Evolutionary conservation across 2,888 invertebrate species (phyloP), one percentile per base, ranked within the genome.

Genomic region (Agrochola litura): DNA sequence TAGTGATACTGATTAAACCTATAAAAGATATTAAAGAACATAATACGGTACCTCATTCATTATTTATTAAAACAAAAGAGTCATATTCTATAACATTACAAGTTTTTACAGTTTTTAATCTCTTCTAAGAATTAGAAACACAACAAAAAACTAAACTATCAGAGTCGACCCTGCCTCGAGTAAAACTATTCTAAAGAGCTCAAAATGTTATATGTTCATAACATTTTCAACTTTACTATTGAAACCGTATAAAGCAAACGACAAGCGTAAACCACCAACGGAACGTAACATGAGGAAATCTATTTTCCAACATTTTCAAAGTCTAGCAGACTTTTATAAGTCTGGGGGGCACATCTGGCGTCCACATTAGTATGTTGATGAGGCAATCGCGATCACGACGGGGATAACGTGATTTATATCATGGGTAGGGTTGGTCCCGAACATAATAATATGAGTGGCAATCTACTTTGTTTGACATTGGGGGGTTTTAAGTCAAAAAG

Each of bases 291-390:
- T 52, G 71, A 79, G 80, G 70, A 89, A 88, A 87, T 88, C 80
- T 84, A 86, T 89, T 90, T 87, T 86, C 82, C 85, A 79, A 82
- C 86, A 80, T 80, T 83, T 82, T 80, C 88, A 72, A 86, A 87
- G 92, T 91, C 91, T 91, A 90, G 75, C 74, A 88, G 88, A 90
- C 89, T 90, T 92, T 90, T 91, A 91, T 92, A 92, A 92, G 92
- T 90, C 91, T 90, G 90, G 91, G 82, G 89, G 86, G 86, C 90
- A 89, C 96, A 96, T 92, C 95, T 95, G 96, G 92, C 91, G 76
- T 89, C 77, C 93, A 91, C 96, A 96, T 96, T 96, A 96, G 96
- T 96, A 97, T 97, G 97, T 95, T 96, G 96, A 97, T 97, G 96
- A 96, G 96, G 94, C 95, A 96, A 96, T 96, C 95, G 92, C 92